Base-by-base conservation (phyloP, 2,113 vertebrate genomes). In the Tor tambroides region DNA sequence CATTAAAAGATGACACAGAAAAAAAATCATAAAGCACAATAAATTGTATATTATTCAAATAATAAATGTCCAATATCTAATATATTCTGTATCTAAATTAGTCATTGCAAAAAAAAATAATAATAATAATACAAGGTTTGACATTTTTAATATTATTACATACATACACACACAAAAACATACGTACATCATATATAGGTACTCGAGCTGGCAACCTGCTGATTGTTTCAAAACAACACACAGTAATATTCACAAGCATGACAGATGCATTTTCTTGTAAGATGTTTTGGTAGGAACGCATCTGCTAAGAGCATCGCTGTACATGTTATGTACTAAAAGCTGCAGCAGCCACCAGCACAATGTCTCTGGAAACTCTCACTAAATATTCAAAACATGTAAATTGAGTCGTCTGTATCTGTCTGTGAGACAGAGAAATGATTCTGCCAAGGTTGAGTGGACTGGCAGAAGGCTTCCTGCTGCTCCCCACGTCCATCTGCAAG, bases 361-460 rank as follows among this genome's bases (percentile, higher is more conserved):
- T 26, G 32, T 65, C 14, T 61, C 51, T 41, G 32, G 12, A 41
- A 61, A 76, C 72, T 46, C 72, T 43, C 77, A 43, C 46, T 83
- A 71, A 69, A 54, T 83, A 83, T 83, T 71, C 54, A 83, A 69
- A 71, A 7, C 81, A 69, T 83, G 81, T 35, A 71, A 69, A 49
- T 32, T 54, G 4, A 71, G n/a, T 35, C 2, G 0, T 8, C 43
- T 71, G 38, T 26, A 63, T 69, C 41, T 49, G 41, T 67, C 35
- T 82, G 17, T 49, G 43, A 69, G 41, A 69, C 43, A 51, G 41
- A 69, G 38, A 46, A 69, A 69, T 69, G 26, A 69, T 51, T 83
- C n/a, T 51, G 63, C 61, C 38, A 49, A 83, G 43, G 26, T 28
- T 54, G 65, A 71, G 63, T 83, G 28, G 28, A 71, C 81, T 71